Evolutionary conservation across 2,113 vertebrate genomes (phyloP).

Genomic region (Syngnathoides biaculeatus): DNA sequence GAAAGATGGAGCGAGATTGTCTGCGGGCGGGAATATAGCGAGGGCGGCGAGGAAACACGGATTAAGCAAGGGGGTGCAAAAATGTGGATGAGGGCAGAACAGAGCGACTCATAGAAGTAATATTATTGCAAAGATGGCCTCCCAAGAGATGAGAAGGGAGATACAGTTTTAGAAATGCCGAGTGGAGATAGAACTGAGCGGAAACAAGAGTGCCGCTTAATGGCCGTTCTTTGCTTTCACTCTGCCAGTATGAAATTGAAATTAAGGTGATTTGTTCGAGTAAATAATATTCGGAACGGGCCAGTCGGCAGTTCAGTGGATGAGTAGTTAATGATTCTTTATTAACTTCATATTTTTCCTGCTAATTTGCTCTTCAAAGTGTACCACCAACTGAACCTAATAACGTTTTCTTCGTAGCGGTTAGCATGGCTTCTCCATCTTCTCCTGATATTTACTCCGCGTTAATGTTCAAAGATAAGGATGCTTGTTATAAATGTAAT

Average conservation of each 20-base stretch:
- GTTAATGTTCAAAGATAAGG: too few species aligned
- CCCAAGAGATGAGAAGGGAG: slow-evolving; percentile 29
- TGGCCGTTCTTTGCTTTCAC: slow-evolving; percentile 2
- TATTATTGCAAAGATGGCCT: slow-evolving; percentile 35
- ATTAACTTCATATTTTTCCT: too few species aligned
- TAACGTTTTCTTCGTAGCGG: too few species aligned
- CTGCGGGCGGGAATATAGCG: slow-evolving; percentile 42
- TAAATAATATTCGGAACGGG: too few species aligned
- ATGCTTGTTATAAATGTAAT: too few species aligned
- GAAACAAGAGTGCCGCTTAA: slow-evolving; percentile 34
- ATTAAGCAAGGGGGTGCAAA: slow-evolving; percentile 52
- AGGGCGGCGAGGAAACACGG: slow-evolving; percentile 40
- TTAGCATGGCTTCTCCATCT: too few species aligned
- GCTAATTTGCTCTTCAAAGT: too few species aligned
- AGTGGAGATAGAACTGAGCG: slow-evolving; percentile 36
- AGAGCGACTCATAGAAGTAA: slow-evolving; percentile 36
- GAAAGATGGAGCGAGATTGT: slow-evolving; percentile 44
- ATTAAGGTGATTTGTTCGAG: too few species aligned
- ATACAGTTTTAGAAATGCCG: slow-evolving; percentile 13
- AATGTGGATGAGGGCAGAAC: slow-evolving; percentile 18
- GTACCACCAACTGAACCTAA: too few species aligned
- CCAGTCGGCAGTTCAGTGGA: too few species aligned
- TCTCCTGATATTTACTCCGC: too few species aligned
- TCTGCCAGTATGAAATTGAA: slow-evolving; percentile 16
- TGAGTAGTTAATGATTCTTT: too few species aligned